A percentile compares a stretch with the other conserved stretches of the same genome.
Conservation (phyloP, 2,113 vertebrate species). For the Rhinolophus ferrumequinum region DNA sequence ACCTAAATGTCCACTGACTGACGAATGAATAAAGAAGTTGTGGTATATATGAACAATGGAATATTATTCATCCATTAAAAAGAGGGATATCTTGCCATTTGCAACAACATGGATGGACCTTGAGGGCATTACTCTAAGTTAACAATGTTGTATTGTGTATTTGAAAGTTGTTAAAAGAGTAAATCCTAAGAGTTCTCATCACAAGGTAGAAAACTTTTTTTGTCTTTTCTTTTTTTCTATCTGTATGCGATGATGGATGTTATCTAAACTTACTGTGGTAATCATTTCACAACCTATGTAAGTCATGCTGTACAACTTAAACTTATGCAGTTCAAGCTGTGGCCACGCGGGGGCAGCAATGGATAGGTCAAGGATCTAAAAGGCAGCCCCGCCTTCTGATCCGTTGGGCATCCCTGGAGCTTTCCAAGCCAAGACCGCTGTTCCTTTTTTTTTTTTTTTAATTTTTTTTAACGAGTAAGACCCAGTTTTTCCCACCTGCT, state of each 20-base stretch:
- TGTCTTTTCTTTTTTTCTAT: too few relatives aligned
- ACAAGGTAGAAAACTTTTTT: too few relatives aligned
- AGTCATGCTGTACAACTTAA: not conserved
- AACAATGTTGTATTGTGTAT: too few relatives aligned
- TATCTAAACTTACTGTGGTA: too few relatives aligned
- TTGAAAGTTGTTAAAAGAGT: too few relatives aligned
- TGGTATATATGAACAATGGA: too few relatives aligned
- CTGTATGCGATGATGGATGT: too few relatives aligned
- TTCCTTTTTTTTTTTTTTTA: not conserved
- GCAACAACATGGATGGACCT: too few relatives aligned
- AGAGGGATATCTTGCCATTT: not conserved
- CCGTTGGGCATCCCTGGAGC: accelerated
- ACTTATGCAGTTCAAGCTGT: not conserved
- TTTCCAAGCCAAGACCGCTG: not conserved
- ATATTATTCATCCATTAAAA: too few relatives aligned
- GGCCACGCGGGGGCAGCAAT: not conserved
- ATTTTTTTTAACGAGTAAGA: not conserved
- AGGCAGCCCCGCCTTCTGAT: accelerated
- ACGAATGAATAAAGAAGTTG: not conserved
- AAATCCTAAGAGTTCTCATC: too few relatives aligned
- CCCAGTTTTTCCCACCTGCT: not conserved
- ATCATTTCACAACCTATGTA: too few relatives aligned
- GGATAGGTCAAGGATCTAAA: not conserved
- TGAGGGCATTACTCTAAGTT: too few relatives aligned
- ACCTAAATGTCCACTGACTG: not conserved